phyloP scores from a whole-genome alignment of 2,888 invertebrate genomes.

The Macropis europaea region DNA sequence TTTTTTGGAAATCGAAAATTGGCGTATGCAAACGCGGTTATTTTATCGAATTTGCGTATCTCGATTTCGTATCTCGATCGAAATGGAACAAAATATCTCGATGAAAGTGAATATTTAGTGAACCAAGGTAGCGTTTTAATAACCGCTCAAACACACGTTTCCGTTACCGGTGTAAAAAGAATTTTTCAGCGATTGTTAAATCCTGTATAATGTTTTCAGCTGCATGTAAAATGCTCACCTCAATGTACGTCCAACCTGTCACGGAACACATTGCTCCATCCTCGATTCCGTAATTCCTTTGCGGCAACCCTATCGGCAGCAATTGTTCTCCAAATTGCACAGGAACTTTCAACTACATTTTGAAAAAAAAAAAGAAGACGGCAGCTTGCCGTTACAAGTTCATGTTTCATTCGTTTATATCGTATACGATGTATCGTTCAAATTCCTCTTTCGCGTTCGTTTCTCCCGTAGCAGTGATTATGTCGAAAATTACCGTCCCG shows the following conservation, averaged over 20 bases:
- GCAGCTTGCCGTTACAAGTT: not conserved
- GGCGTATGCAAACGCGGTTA: not conserved
- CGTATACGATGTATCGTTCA: not conserved
- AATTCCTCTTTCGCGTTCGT: not conserved
- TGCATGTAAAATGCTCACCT: conserved; percentile 32
- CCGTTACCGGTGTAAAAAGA: not conserved
- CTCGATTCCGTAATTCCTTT: conserved; percentile 32
- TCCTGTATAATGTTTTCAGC: too few species aligned
- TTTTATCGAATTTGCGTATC: not conserved
- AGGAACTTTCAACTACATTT: conserved; percentile 51
- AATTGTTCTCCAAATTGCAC: conserved; percentile 56
- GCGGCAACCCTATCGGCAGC: conserved; percentile 60
- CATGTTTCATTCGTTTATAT: not conserved
- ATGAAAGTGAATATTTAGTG: conserved; percentile 36
- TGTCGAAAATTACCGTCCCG: not conserved
- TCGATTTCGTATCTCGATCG: not conserved
- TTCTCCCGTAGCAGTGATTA: not conserved
- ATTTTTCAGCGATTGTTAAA: too few species aligned
- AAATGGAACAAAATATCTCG: conserved; percentile 28
- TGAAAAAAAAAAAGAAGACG: conserved; percentile 17
- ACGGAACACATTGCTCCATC: conserved; percentile 53
- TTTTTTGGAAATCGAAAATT: not conserved
- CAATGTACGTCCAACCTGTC: conserved; percentile 54
- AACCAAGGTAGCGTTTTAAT: conserved; percentile 22
- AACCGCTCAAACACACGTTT: not conserved